phyloP scores from a whole-genome alignment of 2,888 invertebrate species.

The Plagodis dolabraria region DNA sequence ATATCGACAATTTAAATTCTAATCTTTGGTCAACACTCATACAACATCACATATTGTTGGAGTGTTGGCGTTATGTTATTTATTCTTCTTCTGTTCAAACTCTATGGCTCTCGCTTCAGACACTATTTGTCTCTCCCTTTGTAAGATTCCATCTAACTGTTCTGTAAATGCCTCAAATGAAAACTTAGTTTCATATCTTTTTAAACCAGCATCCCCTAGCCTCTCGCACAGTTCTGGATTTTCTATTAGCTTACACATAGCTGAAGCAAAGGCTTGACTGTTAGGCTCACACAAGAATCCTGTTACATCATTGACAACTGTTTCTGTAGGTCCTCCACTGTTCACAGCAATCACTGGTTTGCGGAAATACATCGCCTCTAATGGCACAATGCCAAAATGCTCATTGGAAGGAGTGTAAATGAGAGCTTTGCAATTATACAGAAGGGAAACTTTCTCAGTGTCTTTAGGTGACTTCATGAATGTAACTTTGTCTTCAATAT shows the following conservation, averaged over 20 bases:
- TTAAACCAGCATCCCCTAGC: conserved; percentile 91
- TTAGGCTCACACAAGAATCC: conserved; percentile 91
- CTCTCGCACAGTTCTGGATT: conserved; percentile 85
- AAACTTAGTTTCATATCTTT: conserved; percentile 91
- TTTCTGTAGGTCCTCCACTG: conserved; percentile 98
- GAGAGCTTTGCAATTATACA: conserved; percentile 91
- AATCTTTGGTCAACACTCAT: conserved; percentile 66
- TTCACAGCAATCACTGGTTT: conserved; percentile 98
- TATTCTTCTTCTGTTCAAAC: conserved; percentile 67
- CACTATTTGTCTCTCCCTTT: conserved; percentile 72
- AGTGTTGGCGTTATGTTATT: conserved; percentile 74
- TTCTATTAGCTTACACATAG: conserved; percentile 88
- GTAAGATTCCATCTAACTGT: conserved; percentile 85
- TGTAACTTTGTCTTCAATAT: conserved; percentile 89
- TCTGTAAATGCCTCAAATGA: conserved; percentile 92
- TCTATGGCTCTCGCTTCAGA: conserved; percentile 73
- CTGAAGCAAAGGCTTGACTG: conserved; percentile 89
- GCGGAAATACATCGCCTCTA: conserved; percentile 98
- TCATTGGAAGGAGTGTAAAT: conserved; percentile 98
- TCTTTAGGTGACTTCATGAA: conserved; percentile 96
- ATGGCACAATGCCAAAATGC: conserved; percentile 99
- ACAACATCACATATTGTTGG: conserved; percentile 79
- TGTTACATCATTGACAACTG: conserved; percentile 91
- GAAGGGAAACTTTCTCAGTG: conserved; percentile 91
- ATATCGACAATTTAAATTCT: conserved; percentile 11